Evolutionary conservation across 2,113 vertebrate genomes (phyloP).

Genomic region (Apteryx mantelli): DNA sequence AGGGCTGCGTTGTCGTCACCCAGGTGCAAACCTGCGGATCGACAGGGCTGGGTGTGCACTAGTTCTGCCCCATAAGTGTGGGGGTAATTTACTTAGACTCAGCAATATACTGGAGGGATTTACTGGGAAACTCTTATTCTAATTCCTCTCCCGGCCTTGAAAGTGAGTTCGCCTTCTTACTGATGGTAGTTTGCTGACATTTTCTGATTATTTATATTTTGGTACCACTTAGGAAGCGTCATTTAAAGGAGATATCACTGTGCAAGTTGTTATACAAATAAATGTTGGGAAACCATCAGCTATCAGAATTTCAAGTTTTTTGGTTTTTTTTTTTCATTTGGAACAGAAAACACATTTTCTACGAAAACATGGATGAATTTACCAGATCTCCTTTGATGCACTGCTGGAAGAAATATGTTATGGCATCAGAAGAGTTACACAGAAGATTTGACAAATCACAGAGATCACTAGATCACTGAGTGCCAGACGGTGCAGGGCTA

Average conservation of each 20-base stretch:
- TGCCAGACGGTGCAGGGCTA: not conserved
- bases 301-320: not conserved
- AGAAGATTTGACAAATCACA: not conserved
- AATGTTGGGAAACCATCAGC: not conserved
- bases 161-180: not conserved
- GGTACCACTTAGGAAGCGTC: not conserved
- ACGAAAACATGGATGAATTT: not conserved
- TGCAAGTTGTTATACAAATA: not conserved
- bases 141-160: not conserved
- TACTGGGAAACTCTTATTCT: not conserved
- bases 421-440: not conserved
- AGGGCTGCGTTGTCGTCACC: not conserved
- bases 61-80: not conserved
- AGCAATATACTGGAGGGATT: not conserved
- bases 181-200: not conserved
- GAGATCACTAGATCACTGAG: not conserved
- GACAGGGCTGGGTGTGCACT: not conserved
- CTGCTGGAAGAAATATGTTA: not conserved
- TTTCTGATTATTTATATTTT: not conserved
- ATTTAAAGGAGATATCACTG: not conserved
- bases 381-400: not conserved
- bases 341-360: accelerated
- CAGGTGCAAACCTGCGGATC: not conserved
- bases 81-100: not conserved
- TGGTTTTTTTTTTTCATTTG: not conserved